Percentiles rank a stretch among this genome's conserved stretches.
Evolutionary conservation across 2,797 vertebrate species (phyloP).

Genomic region (Phyllotis vaccarum): DNA sequence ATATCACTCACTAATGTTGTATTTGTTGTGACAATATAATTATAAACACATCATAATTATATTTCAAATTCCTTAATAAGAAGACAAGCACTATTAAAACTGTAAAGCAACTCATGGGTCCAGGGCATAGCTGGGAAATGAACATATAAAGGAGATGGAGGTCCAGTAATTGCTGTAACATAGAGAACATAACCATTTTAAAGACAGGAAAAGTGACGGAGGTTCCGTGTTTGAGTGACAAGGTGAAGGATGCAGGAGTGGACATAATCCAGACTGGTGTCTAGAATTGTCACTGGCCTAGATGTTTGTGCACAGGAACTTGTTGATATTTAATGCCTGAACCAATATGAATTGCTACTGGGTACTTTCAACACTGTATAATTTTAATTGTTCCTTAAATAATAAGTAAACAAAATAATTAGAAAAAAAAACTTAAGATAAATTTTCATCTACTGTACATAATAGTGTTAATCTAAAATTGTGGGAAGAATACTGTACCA

Average conservation of each 20-base stretch:
- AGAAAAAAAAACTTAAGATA: constrained; percentile 36
- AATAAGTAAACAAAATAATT: constrained; percentile 28
- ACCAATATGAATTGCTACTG: constrained; percentile 9
- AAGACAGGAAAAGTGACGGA: neutral
- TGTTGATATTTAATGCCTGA: neutral
- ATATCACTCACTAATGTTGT: neutral
- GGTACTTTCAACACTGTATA: neutral
- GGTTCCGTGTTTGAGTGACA: neutral
- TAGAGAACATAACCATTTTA: neutral
- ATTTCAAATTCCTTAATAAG: constrained; percentile 39
- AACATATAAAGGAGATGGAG: neutral
- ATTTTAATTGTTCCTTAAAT: constrained; percentile 48
- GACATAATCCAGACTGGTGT: neutral
- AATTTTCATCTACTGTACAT: constrained; percentile 28
- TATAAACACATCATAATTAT: neutral
- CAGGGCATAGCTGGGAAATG: neutral
- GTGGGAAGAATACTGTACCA: neutral
- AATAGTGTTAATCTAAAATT: constrained; percentile 43
- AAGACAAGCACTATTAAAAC: constrained; percentile 7
- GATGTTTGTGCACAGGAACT: neutral
- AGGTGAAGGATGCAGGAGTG: neutral
- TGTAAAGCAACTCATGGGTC: neutral
- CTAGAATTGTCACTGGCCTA: neutral
- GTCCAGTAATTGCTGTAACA: neutral
- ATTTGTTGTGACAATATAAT: neutral